A percentile compares a stretch with the other conserved stretches of the same genome.
phyloP scores from a whole-genome alignment of 2,113 vertebrate genomes.

The Spea bombifrons region DNA sequence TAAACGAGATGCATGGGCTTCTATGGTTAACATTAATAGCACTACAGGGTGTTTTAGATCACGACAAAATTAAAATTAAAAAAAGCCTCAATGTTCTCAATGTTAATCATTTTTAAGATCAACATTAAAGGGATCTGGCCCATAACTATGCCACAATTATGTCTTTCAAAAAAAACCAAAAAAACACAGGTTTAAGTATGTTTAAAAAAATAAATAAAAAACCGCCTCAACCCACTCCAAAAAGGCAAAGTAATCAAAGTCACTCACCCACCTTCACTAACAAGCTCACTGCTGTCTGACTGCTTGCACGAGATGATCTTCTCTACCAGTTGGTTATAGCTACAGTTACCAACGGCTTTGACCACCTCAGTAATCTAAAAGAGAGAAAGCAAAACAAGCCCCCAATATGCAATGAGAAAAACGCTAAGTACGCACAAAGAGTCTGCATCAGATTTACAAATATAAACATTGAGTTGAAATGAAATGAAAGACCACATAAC shows the following conservation, averaged over 20 bases:
- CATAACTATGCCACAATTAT: too few relatives aligned
- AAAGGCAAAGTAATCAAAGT: slow-evolving; percentile 11
- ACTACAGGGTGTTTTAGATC: too few relatives aligned
- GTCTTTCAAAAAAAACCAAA: too few relatives aligned
- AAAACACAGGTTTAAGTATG: too few relatives aligned
- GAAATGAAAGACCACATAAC: neutral
- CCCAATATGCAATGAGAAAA: neutral
- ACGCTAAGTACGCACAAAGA: neutral
- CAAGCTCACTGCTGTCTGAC: slow-evolving; percentile 89
- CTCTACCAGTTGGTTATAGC: slow-evolving; percentile 98
- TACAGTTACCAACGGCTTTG: slow-evolving; percentile 96
- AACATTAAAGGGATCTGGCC: too few relatives aligned
- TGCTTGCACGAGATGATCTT: slow-evolving; percentile 98
- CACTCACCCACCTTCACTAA: slow-evolving; percentile 86
- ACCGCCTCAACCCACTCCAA: too few relatives aligned
- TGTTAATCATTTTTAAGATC: too few relatives aligned
- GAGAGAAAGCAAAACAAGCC: slow-evolving; percentile 44
- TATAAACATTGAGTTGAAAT: neutral
- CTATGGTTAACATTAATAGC: too few relatives aligned
- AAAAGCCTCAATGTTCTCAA: too few relatives aligned
- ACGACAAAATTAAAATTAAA: too few relatives aligned
- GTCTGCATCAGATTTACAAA: neutral
- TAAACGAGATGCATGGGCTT: too few relatives aligned
- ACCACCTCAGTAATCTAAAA: slow-evolving; percentile 89
- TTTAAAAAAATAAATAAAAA: too few relatives aligned